Evolutionary conservation across 2,113 vertebrate genomes (phyloP).

Genomic region (Ctenodactylus gundi): DNA sequence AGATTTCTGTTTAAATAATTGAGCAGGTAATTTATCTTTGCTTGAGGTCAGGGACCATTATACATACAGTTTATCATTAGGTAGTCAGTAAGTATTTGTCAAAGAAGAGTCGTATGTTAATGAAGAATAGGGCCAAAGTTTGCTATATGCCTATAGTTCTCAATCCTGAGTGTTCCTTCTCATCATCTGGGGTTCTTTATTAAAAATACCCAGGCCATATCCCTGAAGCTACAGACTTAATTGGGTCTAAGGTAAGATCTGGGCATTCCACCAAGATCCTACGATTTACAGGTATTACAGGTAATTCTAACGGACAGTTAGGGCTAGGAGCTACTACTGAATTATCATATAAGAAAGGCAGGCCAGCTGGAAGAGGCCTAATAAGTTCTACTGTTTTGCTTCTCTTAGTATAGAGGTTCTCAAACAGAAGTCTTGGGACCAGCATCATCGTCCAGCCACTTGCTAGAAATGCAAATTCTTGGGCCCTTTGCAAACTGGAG

Average conservation of each 20-base stretch:
- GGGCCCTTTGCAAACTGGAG: not conserved
- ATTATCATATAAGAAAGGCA: not conserved
- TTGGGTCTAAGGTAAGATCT: not conserved
- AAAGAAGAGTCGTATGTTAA: constrained; percentile 41
- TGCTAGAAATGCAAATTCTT: not conserved
- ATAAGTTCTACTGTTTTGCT: not conserved
- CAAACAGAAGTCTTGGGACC: not conserved
- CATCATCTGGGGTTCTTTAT: not conserved
- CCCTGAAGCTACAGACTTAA: not conserved
- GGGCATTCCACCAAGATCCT: not conserved
- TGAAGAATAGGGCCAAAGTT: not conserved
- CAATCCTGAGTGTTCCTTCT: not conserved
- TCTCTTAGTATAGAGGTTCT: not conserved
- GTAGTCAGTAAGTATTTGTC: constrained; percentile 54
- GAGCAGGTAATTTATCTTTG: constrained; percentile 47
- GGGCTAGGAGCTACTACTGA: not conserved
- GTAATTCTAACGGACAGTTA: constrained; percentile 28
- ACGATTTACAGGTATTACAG: not conserved
- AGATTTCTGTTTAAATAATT: constrained; percentile 60
- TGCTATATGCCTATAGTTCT: not conserved
- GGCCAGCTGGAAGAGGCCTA: not conserved
- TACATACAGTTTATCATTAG: constrained; percentile 55
- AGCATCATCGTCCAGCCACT: not conserved
- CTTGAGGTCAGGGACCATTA: constrained; percentile 55
- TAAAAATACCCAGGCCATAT: not conserved